Conservation (phyloP, 2,113 vertebrate species). For the Pygoscelis antarcticus region DNA sequence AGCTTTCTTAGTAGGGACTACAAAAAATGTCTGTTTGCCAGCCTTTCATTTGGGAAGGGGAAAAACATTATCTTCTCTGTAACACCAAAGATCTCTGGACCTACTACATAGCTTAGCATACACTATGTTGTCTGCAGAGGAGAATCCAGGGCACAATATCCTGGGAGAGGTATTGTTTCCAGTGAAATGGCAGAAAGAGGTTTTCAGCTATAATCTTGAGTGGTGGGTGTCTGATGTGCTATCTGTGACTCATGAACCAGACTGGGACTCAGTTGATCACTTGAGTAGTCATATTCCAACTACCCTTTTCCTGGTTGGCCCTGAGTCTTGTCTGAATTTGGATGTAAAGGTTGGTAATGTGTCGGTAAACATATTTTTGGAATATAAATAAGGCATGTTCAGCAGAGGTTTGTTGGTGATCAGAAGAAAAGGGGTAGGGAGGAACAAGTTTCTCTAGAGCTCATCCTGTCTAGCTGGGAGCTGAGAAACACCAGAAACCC, state of each 20-base stretch:
- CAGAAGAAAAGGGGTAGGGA: background rate
- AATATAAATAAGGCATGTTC: background rate
- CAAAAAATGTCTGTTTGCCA: background rate
- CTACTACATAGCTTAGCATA: background rate
- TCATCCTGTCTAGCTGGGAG: background rate
- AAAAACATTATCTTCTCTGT: background rate
- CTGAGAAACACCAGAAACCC: constrained; percentile 1
- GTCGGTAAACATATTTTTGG: background rate
- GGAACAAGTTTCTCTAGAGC: background rate
- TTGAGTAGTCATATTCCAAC: background rate
- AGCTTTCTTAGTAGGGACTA: background rate
- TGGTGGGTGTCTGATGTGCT: background rate
- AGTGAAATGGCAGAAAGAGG: background rate
- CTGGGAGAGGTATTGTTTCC: background rate
- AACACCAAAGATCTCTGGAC: background rate
- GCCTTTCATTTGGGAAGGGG: background rate
- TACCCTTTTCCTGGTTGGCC: background rate
- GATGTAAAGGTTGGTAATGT: background rate
- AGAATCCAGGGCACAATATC: background rate
- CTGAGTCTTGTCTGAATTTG: background rate
- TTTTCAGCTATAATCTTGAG: background rate
- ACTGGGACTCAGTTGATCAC: background rate
- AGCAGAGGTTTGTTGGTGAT: background rate
- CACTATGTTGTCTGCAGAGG: background rate
- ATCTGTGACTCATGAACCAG: background rate